phyloP scores from a whole-genome alignment of 1,140 invertebrate genomes.

The Nymphalis io region DNA sequence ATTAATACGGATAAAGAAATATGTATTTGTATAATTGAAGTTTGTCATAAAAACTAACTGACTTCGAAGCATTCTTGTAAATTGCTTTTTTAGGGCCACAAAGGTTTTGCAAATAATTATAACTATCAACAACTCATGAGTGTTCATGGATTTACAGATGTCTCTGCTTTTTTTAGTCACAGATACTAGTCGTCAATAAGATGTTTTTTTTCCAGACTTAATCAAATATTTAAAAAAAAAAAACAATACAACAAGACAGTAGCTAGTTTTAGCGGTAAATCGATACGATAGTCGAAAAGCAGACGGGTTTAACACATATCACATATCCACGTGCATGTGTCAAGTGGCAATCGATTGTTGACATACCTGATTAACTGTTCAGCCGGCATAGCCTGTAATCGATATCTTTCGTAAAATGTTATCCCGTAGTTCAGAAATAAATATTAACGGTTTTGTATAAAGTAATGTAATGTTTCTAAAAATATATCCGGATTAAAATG shows the following conservation, averaged over 20 bases:
- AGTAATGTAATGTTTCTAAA: too few species aligned
- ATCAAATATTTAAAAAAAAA: not conserved
- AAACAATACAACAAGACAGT: not conserved
- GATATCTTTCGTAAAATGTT: not conserved
- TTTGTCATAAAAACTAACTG: too few species aligned
- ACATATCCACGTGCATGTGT: slow-evolving; percentile 5
- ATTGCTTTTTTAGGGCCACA: not conserved
- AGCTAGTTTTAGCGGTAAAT: not conserved
- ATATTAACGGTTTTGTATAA: not conserved
- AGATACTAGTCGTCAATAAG: not conserved
- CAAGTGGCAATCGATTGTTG: slow-evolving; percentile 5
- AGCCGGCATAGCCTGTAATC: slow-evolving; percentile 1
- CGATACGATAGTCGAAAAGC: slow-evolving; percentile 5
- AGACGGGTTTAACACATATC: slow-evolving; percentile 5
- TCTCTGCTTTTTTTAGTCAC: not conserved
- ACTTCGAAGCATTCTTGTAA: not conserved
- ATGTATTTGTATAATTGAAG: too few species aligned
- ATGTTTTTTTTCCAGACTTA: too few species aligned
- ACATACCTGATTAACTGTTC: slow-evolving; percentile 8
- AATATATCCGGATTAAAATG: too few species aligned
- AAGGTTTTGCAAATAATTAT: not conserved
- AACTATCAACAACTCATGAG: not conserved
- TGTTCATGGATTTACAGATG: too few species aligned
- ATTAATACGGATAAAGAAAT: too few species aligned
- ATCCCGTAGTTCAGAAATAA: not conserved